phyloP scores from a whole-genome alignment of 2,797 vertebrate species.

The Glossophaga mutica region DNA sequence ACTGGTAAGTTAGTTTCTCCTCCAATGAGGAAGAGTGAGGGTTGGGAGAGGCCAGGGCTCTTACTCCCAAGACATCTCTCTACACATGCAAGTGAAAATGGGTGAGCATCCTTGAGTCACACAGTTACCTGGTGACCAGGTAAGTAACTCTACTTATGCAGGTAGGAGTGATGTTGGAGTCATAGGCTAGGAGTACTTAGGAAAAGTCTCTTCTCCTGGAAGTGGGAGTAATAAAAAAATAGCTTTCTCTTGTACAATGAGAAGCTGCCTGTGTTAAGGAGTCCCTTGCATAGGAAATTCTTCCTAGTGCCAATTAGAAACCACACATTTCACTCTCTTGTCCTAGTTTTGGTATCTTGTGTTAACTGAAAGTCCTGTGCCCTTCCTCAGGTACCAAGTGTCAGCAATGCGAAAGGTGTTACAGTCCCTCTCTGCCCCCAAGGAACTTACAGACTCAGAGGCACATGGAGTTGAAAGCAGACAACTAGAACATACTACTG shows the following conservation, averaged over 20 bases:
- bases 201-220: not conserved
- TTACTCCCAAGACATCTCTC: not conserved
- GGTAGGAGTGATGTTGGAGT: not conserved
- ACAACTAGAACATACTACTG: not conserved
- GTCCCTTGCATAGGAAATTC: not conserved
- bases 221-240: not conserved
- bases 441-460: not conserved
- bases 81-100: not conserved
- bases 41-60: not conserved
- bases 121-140: not conserved
- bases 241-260: not conserved
- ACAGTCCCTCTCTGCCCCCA: not conserved
- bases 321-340: not conserved
- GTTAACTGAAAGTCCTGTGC: not conserved
- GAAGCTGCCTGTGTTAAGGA: not conserved
- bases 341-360: not conserved
- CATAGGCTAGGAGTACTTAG: not conserved
- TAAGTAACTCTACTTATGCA: not conserved
- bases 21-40: not conserved
- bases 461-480: not conserved
- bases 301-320: not conserved
- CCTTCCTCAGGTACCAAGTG: not conserved
- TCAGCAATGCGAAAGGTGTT: not conserved
- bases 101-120: not conserved
- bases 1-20: not conserved